These are phyloP conservation scores for Coleophora deauratella DNA, from an alignment of 2,888 invertebrate species.

Conservation along the genomic window DNA sequence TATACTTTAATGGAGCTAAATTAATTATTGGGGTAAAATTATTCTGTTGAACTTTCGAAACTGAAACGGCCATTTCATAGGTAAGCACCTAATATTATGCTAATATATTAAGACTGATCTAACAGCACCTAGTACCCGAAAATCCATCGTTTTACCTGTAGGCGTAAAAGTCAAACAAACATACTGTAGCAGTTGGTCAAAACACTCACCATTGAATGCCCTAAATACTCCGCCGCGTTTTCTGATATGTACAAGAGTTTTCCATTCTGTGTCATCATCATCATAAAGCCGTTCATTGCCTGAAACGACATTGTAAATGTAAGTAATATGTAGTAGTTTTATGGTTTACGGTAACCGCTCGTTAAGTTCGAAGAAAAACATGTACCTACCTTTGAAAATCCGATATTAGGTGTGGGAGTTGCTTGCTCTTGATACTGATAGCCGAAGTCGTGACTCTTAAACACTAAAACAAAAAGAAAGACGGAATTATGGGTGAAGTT, in stretches of 20 bases:
- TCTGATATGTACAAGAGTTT: slow-evolving; percentile 98
- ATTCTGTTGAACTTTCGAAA: too few species aligned
- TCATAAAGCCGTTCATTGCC: slow-evolving; percentile 97
- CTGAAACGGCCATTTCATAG: too few species aligned
- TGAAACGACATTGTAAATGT: slow-evolving; percentile 72
- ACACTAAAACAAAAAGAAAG: slow-evolving; percentile 84
- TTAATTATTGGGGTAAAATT: too few species aligned
- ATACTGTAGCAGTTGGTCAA: too few species aligned
- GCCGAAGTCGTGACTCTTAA: slow-evolving; percentile 85
- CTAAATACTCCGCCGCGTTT: slow-evolving; percentile 98
- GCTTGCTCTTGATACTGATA: slow-evolving; percentile 79
- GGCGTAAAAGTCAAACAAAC: too few species aligned
- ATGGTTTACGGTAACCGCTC: slow-evolving; percentile 33
- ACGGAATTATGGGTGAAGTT: slow-evolving; percentile 66
- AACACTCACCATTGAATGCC: slow-evolving; percentile 97
- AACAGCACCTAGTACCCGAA: too few species aligned
- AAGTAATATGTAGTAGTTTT: slow-evolving; percentile 26
- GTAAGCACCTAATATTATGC: too few species aligned
- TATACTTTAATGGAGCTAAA: too few species aligned
- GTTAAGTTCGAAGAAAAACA: slow-evolving; percentile 43
- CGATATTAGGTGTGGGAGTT: slow-evolving; percentile 87
- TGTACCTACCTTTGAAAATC: slow-evolving; percentile 93
- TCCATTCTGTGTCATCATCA: slow-evolving; percentile 98
- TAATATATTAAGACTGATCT: too few species aligned
- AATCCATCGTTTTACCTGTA: too few species aligned